Evolutionary conservation across 2,797 vertebrate species (phyloP).

Genomic region (Sebastes oblongus): DNA sequence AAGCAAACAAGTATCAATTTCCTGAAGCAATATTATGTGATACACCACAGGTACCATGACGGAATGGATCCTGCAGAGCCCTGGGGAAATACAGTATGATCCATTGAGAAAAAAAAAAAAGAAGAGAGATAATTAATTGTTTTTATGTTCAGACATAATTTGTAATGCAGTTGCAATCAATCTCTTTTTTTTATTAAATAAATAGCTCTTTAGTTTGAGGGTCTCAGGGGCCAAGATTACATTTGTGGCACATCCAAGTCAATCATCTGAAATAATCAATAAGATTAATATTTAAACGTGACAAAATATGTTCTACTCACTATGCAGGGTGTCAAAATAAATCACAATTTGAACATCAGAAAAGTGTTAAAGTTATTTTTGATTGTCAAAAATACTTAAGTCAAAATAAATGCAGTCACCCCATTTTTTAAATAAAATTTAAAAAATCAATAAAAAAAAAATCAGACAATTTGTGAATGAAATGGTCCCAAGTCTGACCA

Average conservation of each 20-base stretch:
- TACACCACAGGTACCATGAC: background rate
- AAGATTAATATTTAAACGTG: background rate
- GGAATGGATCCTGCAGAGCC: background rate
- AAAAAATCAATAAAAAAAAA: no score
- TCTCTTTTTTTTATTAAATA: background rate
- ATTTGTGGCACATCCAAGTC: constrained; percentile 6
- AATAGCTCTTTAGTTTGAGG: background rate
- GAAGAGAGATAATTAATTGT: background rate
- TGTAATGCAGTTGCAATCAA: background rate
- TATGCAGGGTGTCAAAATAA: background rate
- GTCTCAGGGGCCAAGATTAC: background rate
- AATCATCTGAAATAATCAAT: constrained; percentile 14
- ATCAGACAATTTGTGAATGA: background rate
- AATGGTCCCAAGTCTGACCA: background rate
- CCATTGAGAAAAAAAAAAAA: background rate
- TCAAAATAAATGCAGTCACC: background rate
- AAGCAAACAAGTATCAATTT: constrained; percentile 12
- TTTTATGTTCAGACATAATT: background rate
- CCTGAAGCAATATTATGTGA: background rate
- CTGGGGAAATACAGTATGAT: background rate
- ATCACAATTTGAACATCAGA: background rate
- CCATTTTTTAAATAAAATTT: background rate
- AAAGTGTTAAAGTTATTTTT: background rate
- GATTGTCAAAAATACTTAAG: background rate
- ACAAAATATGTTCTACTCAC: constrained; percentile 11